Percentiles rank a stretch among this genome's conserved stretches.
phyloP scores from a whole-genome alignment of 2,797 vertebrate species.

The Manis javanica region DNA sequence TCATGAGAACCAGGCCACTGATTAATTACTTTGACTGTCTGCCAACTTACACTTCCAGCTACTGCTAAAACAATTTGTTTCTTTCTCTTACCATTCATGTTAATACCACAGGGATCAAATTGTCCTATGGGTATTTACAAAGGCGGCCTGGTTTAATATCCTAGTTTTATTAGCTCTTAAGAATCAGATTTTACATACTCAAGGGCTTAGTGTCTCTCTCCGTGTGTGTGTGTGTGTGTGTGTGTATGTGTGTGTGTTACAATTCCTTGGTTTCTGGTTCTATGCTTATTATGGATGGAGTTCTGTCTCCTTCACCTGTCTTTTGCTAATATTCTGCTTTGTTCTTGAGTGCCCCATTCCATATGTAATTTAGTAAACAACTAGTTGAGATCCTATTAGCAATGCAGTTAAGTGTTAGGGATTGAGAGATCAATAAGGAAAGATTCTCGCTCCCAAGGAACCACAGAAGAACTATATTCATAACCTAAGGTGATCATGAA shows the following conservation, averaged over 20 bases:
- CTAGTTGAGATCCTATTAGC: not conserved
- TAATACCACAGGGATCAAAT: conserved; percentile 57
- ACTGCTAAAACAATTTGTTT: conserved; percentile 74
- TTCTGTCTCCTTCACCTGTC: conserved; percentile 18
- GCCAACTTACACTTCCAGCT: conserved; percentile 77
- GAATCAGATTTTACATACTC: conserved; percentile 61
- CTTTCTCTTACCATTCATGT: conserved; percentile 57
- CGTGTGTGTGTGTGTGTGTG: not conserved
- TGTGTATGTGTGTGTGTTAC: not conserved
- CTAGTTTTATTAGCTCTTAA: conserved; percentile 72
- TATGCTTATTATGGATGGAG: not conserved
- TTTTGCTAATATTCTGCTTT: conserved; percentile 45
- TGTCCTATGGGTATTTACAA: conserved; percentile 67
- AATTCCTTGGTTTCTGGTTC: conserved; percentile 10
- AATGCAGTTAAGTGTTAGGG: not conserved
- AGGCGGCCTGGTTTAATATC: conserved; percentile 72
- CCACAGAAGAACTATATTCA: conserved; percentile 19
- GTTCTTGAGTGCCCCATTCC: not conserved
- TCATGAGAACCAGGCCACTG: conserved; percentile 74
- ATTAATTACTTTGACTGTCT: conserved; percentile 72
- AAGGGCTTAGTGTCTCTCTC: not conserved
- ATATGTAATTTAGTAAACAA: not conserved
- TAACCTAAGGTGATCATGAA: not conserved
- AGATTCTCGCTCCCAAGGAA: conserved; percentile 6
- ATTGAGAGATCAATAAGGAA: not conserved